Base-by-base conservation (phyloP, 2,113 vertebrate genomes). In the Hemichromis elongatus region DNA sequence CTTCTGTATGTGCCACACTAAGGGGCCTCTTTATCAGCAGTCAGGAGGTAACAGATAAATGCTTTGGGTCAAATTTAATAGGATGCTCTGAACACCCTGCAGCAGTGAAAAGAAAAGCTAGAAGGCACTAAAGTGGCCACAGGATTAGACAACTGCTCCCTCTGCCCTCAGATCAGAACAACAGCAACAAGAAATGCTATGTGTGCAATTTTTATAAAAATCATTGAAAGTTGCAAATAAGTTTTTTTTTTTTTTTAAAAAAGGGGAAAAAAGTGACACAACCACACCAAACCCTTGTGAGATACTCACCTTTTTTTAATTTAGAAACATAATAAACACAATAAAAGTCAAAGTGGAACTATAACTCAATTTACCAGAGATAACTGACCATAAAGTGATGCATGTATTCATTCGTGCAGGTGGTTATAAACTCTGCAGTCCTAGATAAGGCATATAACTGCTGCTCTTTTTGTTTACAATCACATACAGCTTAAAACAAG, bases 301-400 rank as follows among this genome's bases (percentile, higher is more conserved):
- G 55, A 82, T 35, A 77, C 54, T 82, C 45, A 82, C 3, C 70
- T 80, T 63, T 63, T 79, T 93, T 95, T 94, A 90, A 90, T 90
- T 90, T 88, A 91, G 89, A 91, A 92, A 93, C 79, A 89, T 77
- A 87, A 87, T 79, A 89, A 84, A 90, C 83, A 90, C 68, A 84
- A 45, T 56, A 79, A 78, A 83, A 75, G 80, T 59, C 40, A 40
- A 87, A 77, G 21, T 56, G 16, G 18, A 85, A 82, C 70, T 82
- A 75, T 47, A n/a, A 78, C 53, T 45, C 50, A 57, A 54, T 56
- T 78, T 24, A 84, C 84, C 56, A 89, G 66, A 91, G n/a, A 45
- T 82, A 85, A 87, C 77, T 79, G 81, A 87, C 77, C 80, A 79
- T 77, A 77, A 81, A 59, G 89, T 53, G 7, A 53, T 28, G 10